Conservation (phyloP, 2,797 vertebrate species). For the Anniella stebbinsi region DNA sequence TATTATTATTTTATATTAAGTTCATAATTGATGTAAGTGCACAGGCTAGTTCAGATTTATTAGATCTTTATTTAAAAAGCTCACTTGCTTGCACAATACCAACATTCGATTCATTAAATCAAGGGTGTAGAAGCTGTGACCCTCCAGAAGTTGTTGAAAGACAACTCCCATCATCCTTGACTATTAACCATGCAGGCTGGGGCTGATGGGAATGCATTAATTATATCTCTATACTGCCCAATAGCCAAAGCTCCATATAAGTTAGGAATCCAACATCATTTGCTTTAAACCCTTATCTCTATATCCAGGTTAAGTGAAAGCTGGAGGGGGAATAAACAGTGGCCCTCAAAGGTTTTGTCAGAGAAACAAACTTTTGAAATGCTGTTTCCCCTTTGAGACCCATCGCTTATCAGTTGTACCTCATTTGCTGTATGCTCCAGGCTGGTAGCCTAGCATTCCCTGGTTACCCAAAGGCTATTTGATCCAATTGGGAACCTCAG, state of each 20-base stretch:
- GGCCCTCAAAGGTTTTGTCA: background rate
- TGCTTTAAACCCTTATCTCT: background rate
- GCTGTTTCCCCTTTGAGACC: background rate
- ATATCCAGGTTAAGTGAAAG: background rate
- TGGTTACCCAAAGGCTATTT: background rate
- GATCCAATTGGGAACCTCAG: background rate
- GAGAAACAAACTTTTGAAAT: background rate
- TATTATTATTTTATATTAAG: background rate
- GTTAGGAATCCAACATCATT: no score
- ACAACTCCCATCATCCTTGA: no score
- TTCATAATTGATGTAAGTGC: background rate
- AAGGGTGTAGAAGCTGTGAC: no score
- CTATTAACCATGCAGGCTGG: no score
- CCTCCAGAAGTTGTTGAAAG: no score
- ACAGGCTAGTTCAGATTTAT: background rate
- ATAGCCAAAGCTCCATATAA: no score
- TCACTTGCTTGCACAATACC: background rate
- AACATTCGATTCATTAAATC: background rate
- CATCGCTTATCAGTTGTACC: background rate
- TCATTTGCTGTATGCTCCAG: background rate
- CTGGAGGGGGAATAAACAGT: no score
- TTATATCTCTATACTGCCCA: no score
- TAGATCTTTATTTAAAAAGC: background rate
- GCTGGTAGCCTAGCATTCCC: background rate
- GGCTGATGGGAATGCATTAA: no score